Conservation (phyloP, 1,140 invertebrate genomes). For the Prorops nasuta region DNA sequence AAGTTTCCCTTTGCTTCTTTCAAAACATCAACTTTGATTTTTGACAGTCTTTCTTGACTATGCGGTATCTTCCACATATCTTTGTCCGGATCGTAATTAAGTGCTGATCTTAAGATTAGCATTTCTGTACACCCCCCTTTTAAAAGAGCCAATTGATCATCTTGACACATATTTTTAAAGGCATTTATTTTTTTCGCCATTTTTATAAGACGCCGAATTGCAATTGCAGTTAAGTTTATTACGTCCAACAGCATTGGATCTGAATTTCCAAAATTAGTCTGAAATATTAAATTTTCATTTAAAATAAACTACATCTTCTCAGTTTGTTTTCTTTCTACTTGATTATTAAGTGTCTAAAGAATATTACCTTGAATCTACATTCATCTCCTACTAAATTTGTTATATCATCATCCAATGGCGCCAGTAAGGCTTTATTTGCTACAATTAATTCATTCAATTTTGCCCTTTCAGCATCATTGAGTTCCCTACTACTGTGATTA, state of each 20-base stretch:
- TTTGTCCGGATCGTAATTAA: conserved; percentile 83
- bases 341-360: too few species aligned
- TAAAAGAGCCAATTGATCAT: conserved; percentile 84
- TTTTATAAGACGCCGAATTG: conserved; percentile 85
- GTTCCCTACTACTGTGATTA: conserved; percentile 64
- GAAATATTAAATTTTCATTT: conserved; percentile 20
- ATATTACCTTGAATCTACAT: conserved; percentile 60
- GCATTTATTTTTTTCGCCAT: conserved; percentile 88
- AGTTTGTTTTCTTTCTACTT: too few species aligned
- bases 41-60: conserved; percentile 67
- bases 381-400: conserved; percentile 65
- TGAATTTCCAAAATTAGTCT: conserved; percentile 61
- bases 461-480: conserved; percentile 78
- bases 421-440: conserved; percentile 78
- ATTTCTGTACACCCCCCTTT: conserved; percentile 89
- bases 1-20: conserved; percentile 84
- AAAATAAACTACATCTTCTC: too few species aligned
- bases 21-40: conserved; percentile 80
- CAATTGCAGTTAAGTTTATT: conserved; percentile 87
- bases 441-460: conserved; percentile 82
- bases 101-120: conserved; percentile 85
- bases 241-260: conserved; percentile 78
- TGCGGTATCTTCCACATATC: conserved; percentile 84
- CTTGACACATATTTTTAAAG: conserved; percentile 88
- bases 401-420: conserved; percentile 78